Base-by-base conservation (phyloP, 2,113 vertebrate species). In the Hippocampus mohnikei region DNA sequence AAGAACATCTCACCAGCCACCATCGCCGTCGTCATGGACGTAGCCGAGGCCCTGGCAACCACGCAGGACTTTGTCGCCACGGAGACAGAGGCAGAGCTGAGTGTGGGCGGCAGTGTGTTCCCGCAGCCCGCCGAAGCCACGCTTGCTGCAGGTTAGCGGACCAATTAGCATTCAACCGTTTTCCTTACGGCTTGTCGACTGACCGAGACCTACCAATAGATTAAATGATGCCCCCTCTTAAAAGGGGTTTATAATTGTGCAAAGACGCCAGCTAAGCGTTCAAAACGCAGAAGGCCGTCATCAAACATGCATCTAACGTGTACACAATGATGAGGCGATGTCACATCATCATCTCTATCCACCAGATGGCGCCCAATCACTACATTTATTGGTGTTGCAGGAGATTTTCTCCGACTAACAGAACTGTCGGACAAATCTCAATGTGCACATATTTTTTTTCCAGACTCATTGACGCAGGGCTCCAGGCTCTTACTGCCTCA, bases 401-500 rank as follows among this genome's bases (percentile, higher is more conserved):
- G 46, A 15, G 15, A 48, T 48, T 48, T 48, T 48, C 46, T 5
- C 12, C 5, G 16, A 18, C 15, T 18, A 48, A 48, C 15, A 59
- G 25, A 59, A 59, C 6, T 52, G 10, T 6, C 33, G 33, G 33
- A 6, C 33, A 37, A n/a, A 53, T 9, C 3, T 33, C 0, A 63
- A 64, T 13, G 5, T 23, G 37, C 21, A 64, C 41, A 16, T 40
- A 2, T 69, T 3, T 76, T 27, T 40, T 69, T 1, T 37, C 33
- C 87, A 98, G 97, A 94, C 42, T 73, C 85, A 0, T 66, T 94
- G 61, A 93, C 76, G n/a, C 60, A 92, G 25, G 97, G 97, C 60
- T 94, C 91, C 79, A 91, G 68, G 3, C 84, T 99, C 72, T 90
- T 98, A 71, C 87, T 95, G 50, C 95, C 95, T 70, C 95, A 97